Evolutionary conservation across 2,888 invertebrate species (phyloP).

Genomic region (Tipula lateralis): DNA sequence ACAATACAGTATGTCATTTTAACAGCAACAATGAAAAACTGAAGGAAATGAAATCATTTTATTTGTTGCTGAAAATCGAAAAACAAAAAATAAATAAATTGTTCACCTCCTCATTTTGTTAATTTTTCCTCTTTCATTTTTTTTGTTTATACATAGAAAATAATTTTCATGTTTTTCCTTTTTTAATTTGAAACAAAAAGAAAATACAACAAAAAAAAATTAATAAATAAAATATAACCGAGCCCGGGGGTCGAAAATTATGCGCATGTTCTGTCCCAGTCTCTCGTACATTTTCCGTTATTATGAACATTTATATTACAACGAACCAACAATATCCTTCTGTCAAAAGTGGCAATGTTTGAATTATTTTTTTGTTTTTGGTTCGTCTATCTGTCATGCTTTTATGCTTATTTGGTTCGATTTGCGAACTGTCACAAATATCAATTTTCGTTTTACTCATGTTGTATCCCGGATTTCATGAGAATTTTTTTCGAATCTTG

Average conservation of each 20-base stretch:
- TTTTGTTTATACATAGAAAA: background rate
- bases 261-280: slow-evolving; percentile 14
- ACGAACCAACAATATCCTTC: background rate
- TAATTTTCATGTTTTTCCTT: background rate
- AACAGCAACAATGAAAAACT: background rate
- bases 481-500: background rate
- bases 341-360: background rate
- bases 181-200: background rate
- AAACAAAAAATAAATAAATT: background rate
- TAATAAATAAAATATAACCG: slow-evolving; percentile 19
- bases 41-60: background rate
- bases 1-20: no score
- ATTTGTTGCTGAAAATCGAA: background rate
- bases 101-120: background rate
- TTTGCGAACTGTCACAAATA: background rate
- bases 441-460: background rate
- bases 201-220: background rate
- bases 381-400: background rate
- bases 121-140: background rate
- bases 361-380: background rate
- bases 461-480: background rate
- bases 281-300: background rate
- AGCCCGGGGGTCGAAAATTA: slow-evolving; percentile 19
- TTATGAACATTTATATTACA: background rate
- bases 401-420: no score